A percentile compares a stretch with the other conserved stretches of the same genome.
Evolutionary conservation across 2,888 invertebrate species (phyloP).

Genomic region (Muscina levida): DNA sequence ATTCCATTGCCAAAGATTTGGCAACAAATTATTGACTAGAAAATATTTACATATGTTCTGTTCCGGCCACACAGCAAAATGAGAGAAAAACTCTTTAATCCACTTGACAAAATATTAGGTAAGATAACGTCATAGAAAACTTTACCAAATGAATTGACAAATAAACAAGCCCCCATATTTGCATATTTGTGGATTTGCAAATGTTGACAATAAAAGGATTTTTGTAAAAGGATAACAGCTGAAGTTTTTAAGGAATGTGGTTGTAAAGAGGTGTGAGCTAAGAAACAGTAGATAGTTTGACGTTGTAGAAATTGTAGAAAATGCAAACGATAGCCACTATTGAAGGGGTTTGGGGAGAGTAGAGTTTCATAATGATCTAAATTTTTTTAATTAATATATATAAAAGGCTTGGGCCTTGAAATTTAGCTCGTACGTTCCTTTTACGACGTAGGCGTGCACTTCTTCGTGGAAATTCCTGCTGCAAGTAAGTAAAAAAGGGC

Average conservation of each 20-base stretch:
- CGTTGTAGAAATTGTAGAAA: too few species aligned
- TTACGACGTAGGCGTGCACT: too few species aligned
- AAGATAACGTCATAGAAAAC: conserved; percentile 49
- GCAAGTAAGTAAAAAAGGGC: too few species aligned
- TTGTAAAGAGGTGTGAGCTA: too few species aligned
- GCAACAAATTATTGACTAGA: conserved; percentile 27
- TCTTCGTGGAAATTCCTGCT: too few species aligned
- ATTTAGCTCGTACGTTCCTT: too few species aligned
- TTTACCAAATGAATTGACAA: conserved; percentile 61
- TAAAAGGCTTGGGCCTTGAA: too few species aligned
- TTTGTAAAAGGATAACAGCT: not conserved
- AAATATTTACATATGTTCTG: conserved; percentile 55
- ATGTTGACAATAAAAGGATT: not conserved
- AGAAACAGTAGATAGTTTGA: too few species aligned
- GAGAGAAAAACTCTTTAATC: conserved; percentile 50
- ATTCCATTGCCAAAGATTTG: not conserved
- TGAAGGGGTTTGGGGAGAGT: too few species aligned
- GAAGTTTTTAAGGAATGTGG: not conserved
- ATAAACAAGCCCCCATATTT: conserved; percentile 54
- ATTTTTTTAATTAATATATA: too few species aligned
- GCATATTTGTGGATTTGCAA: conserved; percentile 14
- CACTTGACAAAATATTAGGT: conserved; percentile 60
- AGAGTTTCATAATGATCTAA: too few species aligned
- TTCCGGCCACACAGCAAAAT: not conserved
- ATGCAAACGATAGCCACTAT: too few species aligned